phyloP scores from a whole-genome alignment of 2,797 vertebrate genomes.

The Toxotes lorentzi region DNA sequence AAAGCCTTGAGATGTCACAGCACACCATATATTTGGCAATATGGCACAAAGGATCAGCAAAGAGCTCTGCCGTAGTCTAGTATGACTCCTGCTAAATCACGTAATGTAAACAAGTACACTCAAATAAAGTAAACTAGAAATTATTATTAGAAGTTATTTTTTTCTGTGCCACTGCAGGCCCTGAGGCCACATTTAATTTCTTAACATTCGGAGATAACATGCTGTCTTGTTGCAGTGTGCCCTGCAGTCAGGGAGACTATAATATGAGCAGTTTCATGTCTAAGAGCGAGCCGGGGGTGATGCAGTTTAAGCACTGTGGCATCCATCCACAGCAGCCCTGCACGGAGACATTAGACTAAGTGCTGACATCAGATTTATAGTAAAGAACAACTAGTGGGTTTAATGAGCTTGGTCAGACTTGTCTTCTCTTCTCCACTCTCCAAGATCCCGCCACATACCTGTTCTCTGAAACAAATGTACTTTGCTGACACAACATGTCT shows the following conservation, averaged over 20 bases:
- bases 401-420: slow-evolving; percentile 57
- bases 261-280: slow-evolving; percentile 20
- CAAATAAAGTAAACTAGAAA: slow-evolving; percentile 1
- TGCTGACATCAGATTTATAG: slow-evolving; percentile 47
- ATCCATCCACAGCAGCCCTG: slow-evolving; percentile 31
- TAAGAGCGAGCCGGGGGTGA: slow-evolving; percentile 11
- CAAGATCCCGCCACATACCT: slow-evolving; percentile 33
- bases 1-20: slow-evolving; percentile 32
- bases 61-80: not conserved
- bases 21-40: slow-evolving; percentile 39
- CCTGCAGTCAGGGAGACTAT: slow-evolving; percentile 22
- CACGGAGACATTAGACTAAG: slow-evolving; percentile 22
- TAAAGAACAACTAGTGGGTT: slow-evolving; percentile 47
- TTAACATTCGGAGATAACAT: slow-evolving; percentile 38
- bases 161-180: slow-evolving; percentile 25
- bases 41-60: slow-evolving; percentile 38
- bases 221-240: slow-evolving; percentile 23
- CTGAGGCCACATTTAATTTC: slow-evolving; percentile 44
- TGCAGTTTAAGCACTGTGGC: slow-evolving; percentile 32
- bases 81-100: not conserved
- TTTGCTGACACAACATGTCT: slow-evolving; percentile 42
- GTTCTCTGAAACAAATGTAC: slow-evolving; percentile 67
- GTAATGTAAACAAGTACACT: not conserved
- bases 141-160: not conserved
- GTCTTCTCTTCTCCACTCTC: slow-evolving; percentile 19